phyloP scores from a whole-genome alignment of 2,113 vertebrate species.

The Bettongia penicillata region DNA sequence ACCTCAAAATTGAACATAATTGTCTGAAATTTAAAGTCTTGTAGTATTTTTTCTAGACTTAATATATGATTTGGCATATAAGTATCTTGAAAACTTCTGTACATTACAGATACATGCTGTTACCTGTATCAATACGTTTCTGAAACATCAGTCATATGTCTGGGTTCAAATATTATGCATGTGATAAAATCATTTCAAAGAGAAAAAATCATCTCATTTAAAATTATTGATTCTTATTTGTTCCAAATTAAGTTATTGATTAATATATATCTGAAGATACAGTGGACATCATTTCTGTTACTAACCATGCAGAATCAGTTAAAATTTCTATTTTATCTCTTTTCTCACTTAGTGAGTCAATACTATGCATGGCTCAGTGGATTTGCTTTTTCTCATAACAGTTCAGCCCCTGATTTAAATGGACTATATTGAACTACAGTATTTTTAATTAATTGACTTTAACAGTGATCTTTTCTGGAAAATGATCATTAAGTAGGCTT shows the following conservation, averaged over 20 bases:
- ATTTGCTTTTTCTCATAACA: conserved; percentile 21
- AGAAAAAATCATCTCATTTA: neutral
- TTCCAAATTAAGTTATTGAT: neutral
- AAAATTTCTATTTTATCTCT: conserved; percentile 26
- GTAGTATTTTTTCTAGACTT: neutral
- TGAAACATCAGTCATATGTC: neutral
- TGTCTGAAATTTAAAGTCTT: conserved; percentile 16
- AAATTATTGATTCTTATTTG: neutral
- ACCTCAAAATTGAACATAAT: neutral
- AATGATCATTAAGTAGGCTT: neutral
- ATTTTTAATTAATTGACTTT: conserved; percentile 37
- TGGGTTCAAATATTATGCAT: neutral
- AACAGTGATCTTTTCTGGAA: conserved; percentile 44
- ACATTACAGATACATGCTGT: neutral
- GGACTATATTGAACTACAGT: conserved; percentile 27
- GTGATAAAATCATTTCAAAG: neutral
- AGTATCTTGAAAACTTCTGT: neutral
- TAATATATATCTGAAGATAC: neutral
- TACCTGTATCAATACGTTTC: neutral
- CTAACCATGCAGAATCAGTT: neutral
- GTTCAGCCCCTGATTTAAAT: neutral
- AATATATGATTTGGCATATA: neutral
- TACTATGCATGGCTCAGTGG: neutral
- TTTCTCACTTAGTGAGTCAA: neutral
- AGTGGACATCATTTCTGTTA: neutral